Evolutionary conservation across 2,888 invertebrate species (phyloP).

Genomic region (Heteropelma amictum): DNA sequence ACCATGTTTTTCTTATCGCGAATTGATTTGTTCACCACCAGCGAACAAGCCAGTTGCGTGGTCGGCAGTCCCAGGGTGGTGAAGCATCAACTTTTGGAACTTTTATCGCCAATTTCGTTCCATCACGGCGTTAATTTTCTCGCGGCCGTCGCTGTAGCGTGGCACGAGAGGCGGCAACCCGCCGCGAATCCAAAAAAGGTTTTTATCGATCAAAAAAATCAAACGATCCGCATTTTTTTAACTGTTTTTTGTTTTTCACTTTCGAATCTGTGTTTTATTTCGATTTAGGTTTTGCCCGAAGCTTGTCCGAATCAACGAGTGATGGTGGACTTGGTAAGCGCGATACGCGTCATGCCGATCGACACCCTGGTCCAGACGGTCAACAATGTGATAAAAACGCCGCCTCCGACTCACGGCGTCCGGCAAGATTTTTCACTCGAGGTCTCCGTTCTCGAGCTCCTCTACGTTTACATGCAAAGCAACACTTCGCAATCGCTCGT

Average conservation of each 20-base stretch:
- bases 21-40: constrained; percentile 58
- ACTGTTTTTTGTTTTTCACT: constrained; percentile 1
- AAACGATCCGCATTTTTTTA: not conserved
- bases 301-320: constrained; percentile 85
- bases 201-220: not conserved
- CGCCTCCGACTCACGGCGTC: constrained; percentile 82
- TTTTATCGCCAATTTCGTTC: constrained; percentile 90
- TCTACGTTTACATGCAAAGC: constrained; percentile 85
- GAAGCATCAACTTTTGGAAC: constrained; percentile 88
- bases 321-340: constrained; percentile 88
- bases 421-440: constrained; percentile 84
- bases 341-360: constrained; percentile 90
- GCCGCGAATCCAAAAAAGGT: constrained; percentile 78
- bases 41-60: constrained; percentile 79
- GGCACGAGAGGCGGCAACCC: constrained; percentile 85
- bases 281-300: constrained; percentile 81
- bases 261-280: constrained; percentile 6
- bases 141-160: constrained; percentile 90
- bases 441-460: constrained; percentile 89
- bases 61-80: constrained; percentile 84
- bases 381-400: constrained; percentile 89
- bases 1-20: not conserved
- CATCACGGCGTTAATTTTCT: constrained; percentile 90
- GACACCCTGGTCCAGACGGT: constrained; percentile 91
- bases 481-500: constrained; percentile 84